phyloP scores from a whole-genome alignment of 2,113 vertebrate genomes.

The Cichladusa arquata region DNA sequence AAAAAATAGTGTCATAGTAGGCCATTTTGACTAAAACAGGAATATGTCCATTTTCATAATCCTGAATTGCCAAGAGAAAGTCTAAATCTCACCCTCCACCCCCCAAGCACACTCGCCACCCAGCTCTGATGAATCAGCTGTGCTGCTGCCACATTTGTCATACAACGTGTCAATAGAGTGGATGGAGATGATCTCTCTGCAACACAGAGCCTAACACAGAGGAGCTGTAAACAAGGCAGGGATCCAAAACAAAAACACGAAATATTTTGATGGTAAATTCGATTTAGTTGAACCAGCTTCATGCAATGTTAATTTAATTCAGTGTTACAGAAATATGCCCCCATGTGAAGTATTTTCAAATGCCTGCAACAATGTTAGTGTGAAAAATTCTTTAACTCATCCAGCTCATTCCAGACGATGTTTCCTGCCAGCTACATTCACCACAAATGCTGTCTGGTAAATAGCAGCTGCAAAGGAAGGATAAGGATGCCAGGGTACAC shows the following conservation, averaged over 20 bases:
- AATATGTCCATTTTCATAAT: background rate
- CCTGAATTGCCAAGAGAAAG: background rate
- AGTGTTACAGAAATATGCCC: constrained; percentile 1
- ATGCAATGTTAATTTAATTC: constrained; percentile 5
- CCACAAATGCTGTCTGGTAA: constrained; percentile 72
- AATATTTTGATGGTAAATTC: constrained; percentile 20
- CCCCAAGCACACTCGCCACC: background rate
- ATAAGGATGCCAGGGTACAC: constrained; percentile 76
- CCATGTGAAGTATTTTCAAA: constrained; percentile 48
- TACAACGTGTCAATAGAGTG: background rate
- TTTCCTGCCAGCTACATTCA: constrained; percentile 70
- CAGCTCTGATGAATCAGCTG: background rate
- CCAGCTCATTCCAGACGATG: constrained; percentile 46
- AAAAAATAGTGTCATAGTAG: background rate
- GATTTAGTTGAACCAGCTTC: background rate
- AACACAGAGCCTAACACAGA: background rate
- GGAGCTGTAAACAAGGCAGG: background rate
- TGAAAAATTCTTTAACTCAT: constrained; percentile 61
- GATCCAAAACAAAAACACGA: background rate
- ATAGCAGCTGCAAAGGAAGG: constrained; percentile 81
- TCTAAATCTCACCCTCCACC: background rate
- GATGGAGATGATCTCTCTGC: background rate
- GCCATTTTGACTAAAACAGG: background rate
- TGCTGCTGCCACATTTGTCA: background rate
- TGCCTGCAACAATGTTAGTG: constrained; percentile 14